Percentiles rank a stretch among this genome's conserved stretches.
Conservation (phyloP, 2,113 vertebrate genomes). For the Hystrix cristata region DNA sequence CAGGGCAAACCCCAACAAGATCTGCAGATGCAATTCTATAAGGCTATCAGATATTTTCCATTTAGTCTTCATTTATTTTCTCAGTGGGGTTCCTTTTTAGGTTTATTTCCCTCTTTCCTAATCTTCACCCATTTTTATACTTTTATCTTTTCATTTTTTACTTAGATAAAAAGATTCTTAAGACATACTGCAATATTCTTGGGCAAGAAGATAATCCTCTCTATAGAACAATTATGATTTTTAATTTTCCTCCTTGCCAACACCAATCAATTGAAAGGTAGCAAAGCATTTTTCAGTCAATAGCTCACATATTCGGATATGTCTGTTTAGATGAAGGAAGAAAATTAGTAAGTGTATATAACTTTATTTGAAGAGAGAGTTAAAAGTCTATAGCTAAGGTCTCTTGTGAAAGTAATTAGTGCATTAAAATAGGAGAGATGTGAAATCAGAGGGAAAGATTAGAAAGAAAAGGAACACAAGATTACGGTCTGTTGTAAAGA, state of each 20-base stretch:
- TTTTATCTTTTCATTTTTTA: background rate
- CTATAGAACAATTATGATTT: background rate
- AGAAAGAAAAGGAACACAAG: background rate
- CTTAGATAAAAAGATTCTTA: background rate
- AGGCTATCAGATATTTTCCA: background rate
- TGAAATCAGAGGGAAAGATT: conserved; percentile 14
- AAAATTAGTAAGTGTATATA: background rate
- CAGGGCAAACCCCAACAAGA: background rate
- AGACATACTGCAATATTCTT: background rate
- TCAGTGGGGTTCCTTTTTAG: background rate
- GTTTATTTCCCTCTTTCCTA: background rate
- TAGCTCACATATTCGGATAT: conserved; percentile 16
- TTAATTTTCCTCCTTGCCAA: conserved; percentile 20
- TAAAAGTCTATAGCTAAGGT: background rate
- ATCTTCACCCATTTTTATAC: background rate
- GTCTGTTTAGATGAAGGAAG: conserved; percentile 16
- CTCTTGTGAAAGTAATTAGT: conserved; percentile 31
- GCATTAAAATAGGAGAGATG: conserved; percentile 8
- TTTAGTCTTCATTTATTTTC: background rate
- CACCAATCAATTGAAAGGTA: background rate
- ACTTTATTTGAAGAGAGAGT: conserved; percentile 40
- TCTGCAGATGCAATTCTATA: background rate
- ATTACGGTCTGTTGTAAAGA: conserved; percentile 15
- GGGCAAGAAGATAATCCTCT: background rate
- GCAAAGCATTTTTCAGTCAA: conserved; percentile 54